Conservation (phyloP, 2,888 invertebrate species). For the Xestia sexstrigata region DNA sequence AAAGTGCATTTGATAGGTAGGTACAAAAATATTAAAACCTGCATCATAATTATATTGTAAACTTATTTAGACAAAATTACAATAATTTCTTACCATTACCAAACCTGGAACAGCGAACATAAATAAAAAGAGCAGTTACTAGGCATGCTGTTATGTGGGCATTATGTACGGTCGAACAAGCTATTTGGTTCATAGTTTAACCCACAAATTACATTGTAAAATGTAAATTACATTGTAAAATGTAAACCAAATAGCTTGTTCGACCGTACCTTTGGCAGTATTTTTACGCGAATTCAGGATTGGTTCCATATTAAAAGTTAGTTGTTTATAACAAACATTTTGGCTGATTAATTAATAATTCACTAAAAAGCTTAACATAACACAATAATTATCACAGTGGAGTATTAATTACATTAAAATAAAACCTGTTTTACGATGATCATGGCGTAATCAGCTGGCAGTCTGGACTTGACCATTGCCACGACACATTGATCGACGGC, state of each 20-base stretch:
- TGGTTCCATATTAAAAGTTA: background rate
- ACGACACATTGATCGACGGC: background rate
- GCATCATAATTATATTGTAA: conserved; percentile 2
- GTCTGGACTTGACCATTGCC: background rate
- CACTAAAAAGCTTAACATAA: conserved; percentile 3
- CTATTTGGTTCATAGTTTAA: no score
- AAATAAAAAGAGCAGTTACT: background rate
- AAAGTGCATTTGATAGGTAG: conserved; percentile 3
- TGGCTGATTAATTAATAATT: background rate
- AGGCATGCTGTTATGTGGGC: no score
- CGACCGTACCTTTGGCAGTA: background rate
- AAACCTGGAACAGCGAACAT: background rate
- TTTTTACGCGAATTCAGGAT: background rate
- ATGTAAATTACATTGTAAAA: no score
- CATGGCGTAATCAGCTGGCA: background rate
- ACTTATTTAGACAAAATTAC: background rate
- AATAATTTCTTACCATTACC: background rate
- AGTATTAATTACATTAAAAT: background rate
- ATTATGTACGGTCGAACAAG: no score
- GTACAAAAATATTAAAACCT: conserved; percentile 18
- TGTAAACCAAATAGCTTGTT: no score
- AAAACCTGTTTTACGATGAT: background rate
- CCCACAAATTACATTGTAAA: no score
- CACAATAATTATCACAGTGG: conserved; percentile 19
- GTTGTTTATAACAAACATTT: background rate